These are phyloP conservation scores for Uloborus plumipes DNA, from an alignment of 2,888 invertebrate species.

Conservation along the genomic window DNA sequence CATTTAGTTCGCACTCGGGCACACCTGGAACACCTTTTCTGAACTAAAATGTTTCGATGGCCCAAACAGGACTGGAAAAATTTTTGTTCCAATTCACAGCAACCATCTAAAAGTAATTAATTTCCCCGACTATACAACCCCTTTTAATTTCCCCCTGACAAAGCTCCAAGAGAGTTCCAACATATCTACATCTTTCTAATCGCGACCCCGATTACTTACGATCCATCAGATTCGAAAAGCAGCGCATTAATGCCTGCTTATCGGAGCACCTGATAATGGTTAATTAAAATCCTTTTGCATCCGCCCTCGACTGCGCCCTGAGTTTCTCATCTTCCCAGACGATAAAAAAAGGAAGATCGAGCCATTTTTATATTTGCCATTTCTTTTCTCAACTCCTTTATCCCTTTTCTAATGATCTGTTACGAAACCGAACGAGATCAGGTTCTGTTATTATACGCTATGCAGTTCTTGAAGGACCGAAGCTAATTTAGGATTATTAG, in stretches of 20 bases:
- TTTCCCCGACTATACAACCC: neutral
- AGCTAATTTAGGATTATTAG: constrained; percentile 52
- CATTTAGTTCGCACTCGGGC: too few species aligned
- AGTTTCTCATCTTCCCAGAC: neutral
- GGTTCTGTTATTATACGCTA: too few species aligned
- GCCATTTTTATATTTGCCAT: neutral
- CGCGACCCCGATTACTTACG: constrained; percentile 31
- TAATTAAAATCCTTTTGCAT: constrained; percentile 54
- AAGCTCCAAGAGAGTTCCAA: neutral
- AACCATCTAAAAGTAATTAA: too few species aligned
- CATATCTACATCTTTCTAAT: constrained; percentile 14
- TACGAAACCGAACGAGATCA: neutral
- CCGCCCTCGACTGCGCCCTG: constrained; percentile 6
- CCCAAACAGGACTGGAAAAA: too few species aligned
- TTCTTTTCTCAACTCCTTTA: constrained; percentile 2
- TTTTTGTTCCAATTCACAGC: too few species aligned
- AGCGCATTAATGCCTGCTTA: constrained; percentile 45
- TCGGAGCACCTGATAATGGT: constrained; percentile 56
- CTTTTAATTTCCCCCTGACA: neutral
- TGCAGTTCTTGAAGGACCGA: constrained; percentile 1
- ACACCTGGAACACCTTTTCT: too few species aligned
- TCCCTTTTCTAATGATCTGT: constrained; percentile 56
- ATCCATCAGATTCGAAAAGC: constrained; percentile 47
- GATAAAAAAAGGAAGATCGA: constrained; percentile 16
- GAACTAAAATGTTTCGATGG: too few species aligned